Conservation (phyloP, 2,888 invertebrate species). For the Cheilosia urbana region DNA sequence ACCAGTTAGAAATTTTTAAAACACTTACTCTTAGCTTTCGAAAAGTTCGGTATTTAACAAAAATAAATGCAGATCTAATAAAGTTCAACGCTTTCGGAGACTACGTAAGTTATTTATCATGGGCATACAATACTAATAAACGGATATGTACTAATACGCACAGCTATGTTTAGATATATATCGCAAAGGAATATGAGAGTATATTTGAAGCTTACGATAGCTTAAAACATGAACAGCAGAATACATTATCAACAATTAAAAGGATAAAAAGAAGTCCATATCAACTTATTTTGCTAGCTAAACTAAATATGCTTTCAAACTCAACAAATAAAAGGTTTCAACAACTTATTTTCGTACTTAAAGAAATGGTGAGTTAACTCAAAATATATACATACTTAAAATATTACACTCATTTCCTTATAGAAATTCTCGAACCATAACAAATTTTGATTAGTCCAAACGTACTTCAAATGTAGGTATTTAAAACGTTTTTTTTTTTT, state of each 20-base stretch:
- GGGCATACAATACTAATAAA: not conserved
- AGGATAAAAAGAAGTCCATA: conserved; percentile 18
- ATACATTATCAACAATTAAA: conserved; percentile 16
- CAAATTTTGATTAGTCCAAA: too few species aligned
- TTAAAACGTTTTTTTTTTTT: too few species aligned
- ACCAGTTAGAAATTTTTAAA: too few species aligned
- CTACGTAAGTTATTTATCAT: conserved; percentile 10
- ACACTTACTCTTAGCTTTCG: not conserved
- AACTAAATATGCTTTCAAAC: conserved; percentile 8
- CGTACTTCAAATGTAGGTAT: too few species aligned
- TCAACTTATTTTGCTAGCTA: conserved; percentile 7
- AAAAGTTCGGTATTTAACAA: conserved; percentile 24
- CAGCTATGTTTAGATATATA: conserved; percentile 1
- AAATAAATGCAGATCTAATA: conserved; percentile 18
- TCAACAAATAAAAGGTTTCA: conserved; percentile 33
- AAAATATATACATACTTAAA: not conserved
- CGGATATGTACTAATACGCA: not conserved
- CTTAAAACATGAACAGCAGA: conserved; percentile 5
- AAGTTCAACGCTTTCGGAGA: conserved; percentile 9
- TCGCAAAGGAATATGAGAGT: conserved; percentile 29
- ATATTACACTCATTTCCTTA: not conserved
- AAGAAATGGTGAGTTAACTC: conserved; percentile 16
- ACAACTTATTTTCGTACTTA: conserved; percentile 36
- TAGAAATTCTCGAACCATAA: too few species aligned
- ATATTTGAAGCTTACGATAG: conserved; percentile 11